A percentile compares a stretch with the other conserved stretches of the same genome.
These are phyloP conservation scores for Stenoptilia bipunctidactyla DNA, from an alignment of 2,888 invertebrate genomes.

Conservation along the genomic window DNA sequence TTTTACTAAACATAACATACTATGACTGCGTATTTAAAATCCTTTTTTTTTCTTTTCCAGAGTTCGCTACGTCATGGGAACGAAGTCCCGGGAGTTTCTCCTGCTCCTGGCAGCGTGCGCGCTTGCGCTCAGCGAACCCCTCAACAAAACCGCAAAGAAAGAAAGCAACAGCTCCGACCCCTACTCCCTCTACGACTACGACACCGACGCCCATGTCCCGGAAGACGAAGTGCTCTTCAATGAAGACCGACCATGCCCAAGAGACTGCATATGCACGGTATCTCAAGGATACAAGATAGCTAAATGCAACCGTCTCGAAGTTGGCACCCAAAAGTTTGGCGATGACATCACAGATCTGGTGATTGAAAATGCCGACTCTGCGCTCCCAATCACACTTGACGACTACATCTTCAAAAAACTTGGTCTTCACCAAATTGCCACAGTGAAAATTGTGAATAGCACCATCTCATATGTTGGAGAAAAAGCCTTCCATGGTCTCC, in stretches of 20 bases:
- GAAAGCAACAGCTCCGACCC: slow-evolving; percentile 32
- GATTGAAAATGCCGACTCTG: slow-evolving; percentile 73
- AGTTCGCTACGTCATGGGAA: slow-evolving; percentile 65
- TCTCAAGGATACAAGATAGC: slow-evolving; percentile 73
- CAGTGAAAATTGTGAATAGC: slow-evolving; percentile 78
- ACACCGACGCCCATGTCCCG: slow-evolving; percentile 53
- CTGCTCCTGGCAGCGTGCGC: slow-evolving; percentile 62
- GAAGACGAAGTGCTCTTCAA: slow-evolving; percentile 62
- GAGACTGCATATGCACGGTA: slow-evolving; percentile 73
- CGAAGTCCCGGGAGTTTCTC: slow-evolving; percentile 59
- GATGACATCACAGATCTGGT: slow-evolving; percentile 76
- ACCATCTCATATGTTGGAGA: slow-evolving; percentile 76
- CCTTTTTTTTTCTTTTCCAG: slow-evolving; percentile 31
- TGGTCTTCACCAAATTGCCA: slow-evolving; percentile 75
- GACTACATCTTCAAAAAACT: slow-evolving; percentile 73
- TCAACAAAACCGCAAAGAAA: slow-evolving; percentile 45
- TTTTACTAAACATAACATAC: too few species aligned
- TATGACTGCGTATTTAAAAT: too few species aligned
- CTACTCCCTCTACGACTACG: slow-evolving; percentile 46
- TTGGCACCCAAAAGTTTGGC: slow-evolving; percentile 76
- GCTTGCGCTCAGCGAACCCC: slow-evolving; percentile 44
- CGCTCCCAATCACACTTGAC: slow-evolving; percentile 70
- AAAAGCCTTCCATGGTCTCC: slow-evolving; percentile 77
- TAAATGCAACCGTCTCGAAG: slow-evolving; percentile 77
- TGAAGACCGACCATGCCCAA: slow-evolving; percentile 70